A percentile compares a stretch with the other conserved stretches of the same genome.
Conservation (phyloP, 2,888 invertebrate species). For the Tetrapedia diversipes region DNA sequence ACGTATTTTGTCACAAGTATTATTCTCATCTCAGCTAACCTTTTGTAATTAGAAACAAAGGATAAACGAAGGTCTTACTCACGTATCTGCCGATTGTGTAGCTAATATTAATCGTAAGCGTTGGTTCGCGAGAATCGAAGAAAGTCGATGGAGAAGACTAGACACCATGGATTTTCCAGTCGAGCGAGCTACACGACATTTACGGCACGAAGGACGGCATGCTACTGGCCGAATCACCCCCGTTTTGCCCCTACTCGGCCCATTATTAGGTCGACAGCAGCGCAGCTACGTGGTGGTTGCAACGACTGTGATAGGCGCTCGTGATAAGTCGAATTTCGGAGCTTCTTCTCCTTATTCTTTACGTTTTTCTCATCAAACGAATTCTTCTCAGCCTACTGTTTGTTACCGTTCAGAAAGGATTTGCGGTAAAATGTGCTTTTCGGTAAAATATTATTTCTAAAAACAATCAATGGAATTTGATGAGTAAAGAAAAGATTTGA, state of each 20-base stretch:
- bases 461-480: not conserved
- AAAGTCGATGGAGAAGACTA: not conserved
- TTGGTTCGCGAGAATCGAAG: not conserved
- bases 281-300: slow-evolving; percentile 78
- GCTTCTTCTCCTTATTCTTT: not conserved
- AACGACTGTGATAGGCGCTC: slow-evolving; percentile 66
- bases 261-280: slow-evolving; percentile 76
- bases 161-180: slow-evolving; percentile 6
- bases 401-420: too few relatives aligned
- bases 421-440: too few relatives aligned
- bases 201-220: slow-evolving; percentile 76
- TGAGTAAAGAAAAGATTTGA: not conserved
- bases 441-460: not conserved
- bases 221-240: slow-evolving; percentile 77
- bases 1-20: too few relatives aligned
- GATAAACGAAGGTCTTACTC: not conserved
- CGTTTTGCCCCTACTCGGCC: slow-evolving; percentile 67
- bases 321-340: slow-evolving; percentile 33
- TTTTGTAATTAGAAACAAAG: not conserved
- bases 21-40: too few relatives aligned
- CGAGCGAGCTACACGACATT: slow-evolving; percentile 57
- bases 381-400: too few relatives aligned
- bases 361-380: not conserved
- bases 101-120: not conserved
- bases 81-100: not conserved